Evolutionary conservation across 2,797 vertebrate species (phyloP).

Genomic region (Carcharodon carcharias): DNA sequence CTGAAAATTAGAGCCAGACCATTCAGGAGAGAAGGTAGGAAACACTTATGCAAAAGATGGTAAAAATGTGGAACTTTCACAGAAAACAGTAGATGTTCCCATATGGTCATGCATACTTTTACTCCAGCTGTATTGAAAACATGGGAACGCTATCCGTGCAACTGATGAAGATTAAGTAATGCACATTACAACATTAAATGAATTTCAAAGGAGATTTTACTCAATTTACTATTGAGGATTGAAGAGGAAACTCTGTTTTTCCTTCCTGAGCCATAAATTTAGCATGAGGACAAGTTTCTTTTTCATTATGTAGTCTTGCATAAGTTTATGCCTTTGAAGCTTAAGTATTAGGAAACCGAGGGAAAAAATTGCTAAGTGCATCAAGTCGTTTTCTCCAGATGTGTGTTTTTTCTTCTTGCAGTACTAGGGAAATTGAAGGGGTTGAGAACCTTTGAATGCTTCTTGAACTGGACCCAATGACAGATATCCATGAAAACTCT

Average conservation of each 20-base stretch:
- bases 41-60: background rate
- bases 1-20: background rate
- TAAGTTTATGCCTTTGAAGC: background rate
- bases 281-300: background rate
- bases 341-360: background rate
- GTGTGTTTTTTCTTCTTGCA: background rate
- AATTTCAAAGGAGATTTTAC: background rate
- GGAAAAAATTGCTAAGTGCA: background rate
- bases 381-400: background rate
- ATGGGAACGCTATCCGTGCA: background rate
- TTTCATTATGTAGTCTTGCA: background rate
- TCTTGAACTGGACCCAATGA: background rate
- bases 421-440: background rate
- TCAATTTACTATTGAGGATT: background rate
- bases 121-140: background rate
- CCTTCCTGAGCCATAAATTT: background rate
- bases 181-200: background rate
- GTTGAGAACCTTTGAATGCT: background rate
- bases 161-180: background rate
- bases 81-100: background rate
- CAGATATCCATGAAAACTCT: background rate
- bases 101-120: background rate
- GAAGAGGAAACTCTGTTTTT: background rate
- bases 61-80: background rate
- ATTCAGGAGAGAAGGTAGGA: background rate